phyloP scores from a whole-genome alignment of 1,140 invertebrate genomes.

The Trichonephila clavata region DNA sequence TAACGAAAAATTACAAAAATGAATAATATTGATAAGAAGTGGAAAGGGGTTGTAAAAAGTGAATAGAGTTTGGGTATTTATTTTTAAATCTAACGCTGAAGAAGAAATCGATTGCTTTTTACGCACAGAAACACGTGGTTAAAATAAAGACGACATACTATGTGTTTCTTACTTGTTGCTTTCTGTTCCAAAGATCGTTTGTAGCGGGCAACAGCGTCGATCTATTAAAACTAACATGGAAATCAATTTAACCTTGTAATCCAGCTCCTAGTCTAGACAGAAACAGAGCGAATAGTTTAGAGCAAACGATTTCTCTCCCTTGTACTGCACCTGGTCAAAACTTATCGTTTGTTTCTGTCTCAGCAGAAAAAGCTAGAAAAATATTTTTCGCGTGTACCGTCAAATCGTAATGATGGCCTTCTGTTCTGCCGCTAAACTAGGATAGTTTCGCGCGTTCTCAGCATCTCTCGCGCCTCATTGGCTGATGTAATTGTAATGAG shows the following conservation, averaged over 20 bases:
- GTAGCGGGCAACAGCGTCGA: neutral
- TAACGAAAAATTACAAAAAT: too few species aligned
- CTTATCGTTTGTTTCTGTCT: neutral
- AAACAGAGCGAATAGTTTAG: slow-evolving; percentile 36
- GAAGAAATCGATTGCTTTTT: neutral
- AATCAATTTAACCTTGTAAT: slow-evolving; percentile 61
- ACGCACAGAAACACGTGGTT: neutral
- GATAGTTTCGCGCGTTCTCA: slow-evolving; percentile 59
- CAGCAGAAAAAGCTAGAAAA: slow-evolving; percentile 21
- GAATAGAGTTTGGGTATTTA: too few species aligned
- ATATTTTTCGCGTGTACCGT: slow-evolving; percentile 47
- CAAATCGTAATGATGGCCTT: slow-evolving; percentile 44
- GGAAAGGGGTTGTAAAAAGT: too few species aligned
- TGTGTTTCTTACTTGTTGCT: slow-evolving; percentile 52
- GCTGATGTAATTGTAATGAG: slow-evolving; percentile 67
- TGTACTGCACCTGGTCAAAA: slow-evolving; percentile 43
- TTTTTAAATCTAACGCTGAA: too few species aligned
- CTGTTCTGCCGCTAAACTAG: slow-evolving; percentile 27
- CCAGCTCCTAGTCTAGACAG: slow-evolving; percentile 51
- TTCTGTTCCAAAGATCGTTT: slow-evolving; percentile 7
- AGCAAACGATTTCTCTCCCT: slow-evolving; percentile 5
- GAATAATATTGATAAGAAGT: too few species aligned
- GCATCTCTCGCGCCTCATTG: slow-evolving; percentile 52
- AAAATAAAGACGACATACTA: slow-evolving; percentile 16
- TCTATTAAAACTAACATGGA: slow-evolving; percentile 19